phyloP scores from a whole-genome alignment of 2,888 invertebrate genomes.

The Seira ritae region DNA sequence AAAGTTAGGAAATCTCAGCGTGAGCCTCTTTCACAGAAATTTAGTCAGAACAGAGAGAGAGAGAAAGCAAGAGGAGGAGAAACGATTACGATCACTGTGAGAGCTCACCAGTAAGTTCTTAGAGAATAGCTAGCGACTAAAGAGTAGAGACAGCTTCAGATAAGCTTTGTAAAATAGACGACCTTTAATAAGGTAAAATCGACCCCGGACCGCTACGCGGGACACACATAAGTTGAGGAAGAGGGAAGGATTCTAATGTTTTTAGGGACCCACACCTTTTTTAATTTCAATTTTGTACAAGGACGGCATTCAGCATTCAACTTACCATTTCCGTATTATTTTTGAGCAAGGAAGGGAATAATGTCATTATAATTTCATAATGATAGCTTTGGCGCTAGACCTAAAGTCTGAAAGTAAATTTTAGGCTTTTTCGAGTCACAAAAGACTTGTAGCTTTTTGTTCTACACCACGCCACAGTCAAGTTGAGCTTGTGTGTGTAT shows the following conservation, averaged over 20 bases:
- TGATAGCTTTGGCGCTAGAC: constrained; percentile 7
- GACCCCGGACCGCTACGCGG: too few species aligned
- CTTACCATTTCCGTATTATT: neutral
- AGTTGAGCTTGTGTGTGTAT: neutral
- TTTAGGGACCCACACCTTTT: neutral
- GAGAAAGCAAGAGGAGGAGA: constrained; percentile 1
- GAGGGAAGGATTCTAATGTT: neutral
- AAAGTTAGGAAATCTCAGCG: constrained; percentile 42
- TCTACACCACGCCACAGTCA: neutral
- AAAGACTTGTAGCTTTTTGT: constrained; percentile 16
- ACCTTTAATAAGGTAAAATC: constrained; percentile 37
- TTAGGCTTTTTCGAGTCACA: neutral
- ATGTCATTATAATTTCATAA: constrained; percentile 29
- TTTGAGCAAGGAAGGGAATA: neutral
- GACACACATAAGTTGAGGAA: too few species aligned
- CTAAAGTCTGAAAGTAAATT: neutral
- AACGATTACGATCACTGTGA: too few species aligned
- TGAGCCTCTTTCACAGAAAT: constrained; percentile 18
- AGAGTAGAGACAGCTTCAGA: too few species aligned
- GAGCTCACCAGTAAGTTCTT: too few species aligned
- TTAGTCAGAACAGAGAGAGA: neutral
- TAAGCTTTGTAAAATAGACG: neutral
- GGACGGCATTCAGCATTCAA: neutral
- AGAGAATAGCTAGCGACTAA: too few species aligned
- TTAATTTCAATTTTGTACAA: constrained; percentile 6